A percentile compares a stretch with the other conserved stretches of the same genome.
Evolutionary conservation across 2,113 vertebrate genomes (phyloP).

Genomic region (Pomatorhinus ruficollis): DNA sequence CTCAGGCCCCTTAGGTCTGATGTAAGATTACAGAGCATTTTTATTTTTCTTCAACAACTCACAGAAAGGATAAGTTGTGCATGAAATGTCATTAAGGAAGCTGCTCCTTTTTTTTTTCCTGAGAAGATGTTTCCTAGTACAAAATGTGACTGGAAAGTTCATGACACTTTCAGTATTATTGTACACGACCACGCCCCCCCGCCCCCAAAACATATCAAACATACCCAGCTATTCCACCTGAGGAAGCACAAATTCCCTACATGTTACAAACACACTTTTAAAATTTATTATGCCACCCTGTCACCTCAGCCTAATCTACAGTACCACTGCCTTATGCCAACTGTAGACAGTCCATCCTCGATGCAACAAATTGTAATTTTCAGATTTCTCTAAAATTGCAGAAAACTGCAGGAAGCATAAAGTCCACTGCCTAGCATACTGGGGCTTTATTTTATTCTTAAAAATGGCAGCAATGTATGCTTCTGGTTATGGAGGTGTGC

Average conservation of each 20-base stretch:
- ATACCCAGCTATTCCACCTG: not conserved
- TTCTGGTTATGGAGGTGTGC: conserved; percentile 25
- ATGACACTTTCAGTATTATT: not conserved
- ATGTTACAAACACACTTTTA: not conserved
- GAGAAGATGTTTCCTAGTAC: not conserved
- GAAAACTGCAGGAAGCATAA: not conserved
- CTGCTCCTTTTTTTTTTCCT: not conserved
- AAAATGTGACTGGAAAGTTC: not conserved
- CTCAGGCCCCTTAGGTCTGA: not conserved
- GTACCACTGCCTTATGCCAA: not conserved
- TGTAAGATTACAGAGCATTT: not conserved
- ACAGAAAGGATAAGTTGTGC: not conserved
- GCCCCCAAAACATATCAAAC: not conserved
- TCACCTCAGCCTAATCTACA: conserved; percentile 3
- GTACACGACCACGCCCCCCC: not conserved
- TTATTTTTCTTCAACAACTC: not conserved
- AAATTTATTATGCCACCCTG: not conserved
- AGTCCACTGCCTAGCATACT: not conserved
- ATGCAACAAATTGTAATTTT: not conserved
- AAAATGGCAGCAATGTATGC: conserved; percentile 14
- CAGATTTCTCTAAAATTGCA: not conserved
- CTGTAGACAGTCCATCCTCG: not conserved
- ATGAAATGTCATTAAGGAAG: not conserved
- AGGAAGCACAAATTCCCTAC: not conserved
- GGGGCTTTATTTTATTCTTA: not conserved